Conservation (phyloP, 2,888 invertebrate genomes). For the Drosophila borborema region DNA sequence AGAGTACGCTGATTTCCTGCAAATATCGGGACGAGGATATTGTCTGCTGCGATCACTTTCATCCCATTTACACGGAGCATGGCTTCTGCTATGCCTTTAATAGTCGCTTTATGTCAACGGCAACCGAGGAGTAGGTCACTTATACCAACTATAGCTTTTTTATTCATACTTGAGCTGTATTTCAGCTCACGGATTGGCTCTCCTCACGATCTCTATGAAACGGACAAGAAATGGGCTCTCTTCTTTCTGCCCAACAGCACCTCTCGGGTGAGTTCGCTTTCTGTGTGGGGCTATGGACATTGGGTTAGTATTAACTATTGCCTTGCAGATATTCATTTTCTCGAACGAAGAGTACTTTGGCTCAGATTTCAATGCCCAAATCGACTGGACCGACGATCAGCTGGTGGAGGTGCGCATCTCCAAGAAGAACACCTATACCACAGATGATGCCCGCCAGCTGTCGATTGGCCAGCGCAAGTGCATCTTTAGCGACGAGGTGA, state of each 20-base stretch:
- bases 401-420: constrained; percentile 86
- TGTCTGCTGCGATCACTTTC: constrained; percentile 88
- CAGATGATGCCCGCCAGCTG: constrained; percentile 90
- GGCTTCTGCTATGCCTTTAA: constrained; percentile 92
- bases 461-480: constrained; percentile 89
- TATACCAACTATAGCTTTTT: background rate
- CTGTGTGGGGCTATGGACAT: background rate
- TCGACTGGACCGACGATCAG: constrained; percentile 88
- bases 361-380: constrained; percentile 89
- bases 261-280: constrained; percentile 62
- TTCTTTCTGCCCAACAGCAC: constrained; percentile 82
- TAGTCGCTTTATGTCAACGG: constrained; percentile 82
- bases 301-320: background rate
- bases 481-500: constrained; percentile 89
- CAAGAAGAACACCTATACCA: constrained; percentile 91
- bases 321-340: constrained; percentile 85
- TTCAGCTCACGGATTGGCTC: constrained; percentile 70
- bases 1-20: constrained; percentile 88
- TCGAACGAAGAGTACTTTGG: constrained; percentile 90
- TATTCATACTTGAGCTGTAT: background rate
- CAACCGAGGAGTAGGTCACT: constrained; percentile 79
- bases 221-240: constrained; percentile 85
- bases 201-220: constrained; percentile 84
- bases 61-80: constrained; percentile 90
- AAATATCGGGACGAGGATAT: constrained; percentile 89